phyloP scores from a whole-genome alignment of 2,888 invertebrate species.

The Cacoxenus indagator region DNA sequence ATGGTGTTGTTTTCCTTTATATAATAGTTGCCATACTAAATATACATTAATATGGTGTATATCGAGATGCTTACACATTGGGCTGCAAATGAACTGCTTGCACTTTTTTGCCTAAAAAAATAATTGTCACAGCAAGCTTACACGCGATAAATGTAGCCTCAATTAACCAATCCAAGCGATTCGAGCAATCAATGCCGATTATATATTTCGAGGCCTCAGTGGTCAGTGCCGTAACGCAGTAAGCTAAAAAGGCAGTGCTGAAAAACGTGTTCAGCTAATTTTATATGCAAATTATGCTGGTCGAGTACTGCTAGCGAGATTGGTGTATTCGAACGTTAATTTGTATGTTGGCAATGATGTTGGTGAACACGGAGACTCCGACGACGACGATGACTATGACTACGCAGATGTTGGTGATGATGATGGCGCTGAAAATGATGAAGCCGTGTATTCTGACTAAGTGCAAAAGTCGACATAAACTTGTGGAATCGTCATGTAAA shows the following conservation, averaged over 20 bases:
- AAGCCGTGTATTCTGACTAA: neutral
- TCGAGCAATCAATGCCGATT: conserved; percentile 2
- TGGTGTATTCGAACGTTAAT: conserved; percentile 50
- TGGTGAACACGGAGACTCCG: neutral
- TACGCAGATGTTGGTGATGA: neutral
- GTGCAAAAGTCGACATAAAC: neutral
- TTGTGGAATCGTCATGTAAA: neutral
- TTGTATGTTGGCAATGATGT: conserved; percentile 26
- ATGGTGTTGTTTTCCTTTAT: too few species aligned
- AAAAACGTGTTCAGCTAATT: conserved; percentile 58
- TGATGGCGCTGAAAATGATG: too few species aligned
- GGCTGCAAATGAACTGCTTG: neutral
- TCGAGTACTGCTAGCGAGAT: conserved; percentile 27
- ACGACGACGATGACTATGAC: too few species aligned
- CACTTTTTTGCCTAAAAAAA: neutral
- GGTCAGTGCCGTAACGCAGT: neutral
- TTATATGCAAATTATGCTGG: conserved; percentile 59
- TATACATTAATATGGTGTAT: too few species aligned
- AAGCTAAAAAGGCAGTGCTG: conserved; percentile 14
- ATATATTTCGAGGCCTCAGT: neutral
- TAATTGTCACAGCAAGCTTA: neutral
- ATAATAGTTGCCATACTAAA: too few species aligned
- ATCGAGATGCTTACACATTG: neutral
- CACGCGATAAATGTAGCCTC: conserved; percentile 12
- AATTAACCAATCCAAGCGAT: conserved; percentile 14